Percentiles rank a stretch among this genome's conserved stretches.
These are phyloP conservation scores for Eumaeus atala DNA, from an alignment of 1,140 invertebrate species.

Conservation along the genomic window DNA sequence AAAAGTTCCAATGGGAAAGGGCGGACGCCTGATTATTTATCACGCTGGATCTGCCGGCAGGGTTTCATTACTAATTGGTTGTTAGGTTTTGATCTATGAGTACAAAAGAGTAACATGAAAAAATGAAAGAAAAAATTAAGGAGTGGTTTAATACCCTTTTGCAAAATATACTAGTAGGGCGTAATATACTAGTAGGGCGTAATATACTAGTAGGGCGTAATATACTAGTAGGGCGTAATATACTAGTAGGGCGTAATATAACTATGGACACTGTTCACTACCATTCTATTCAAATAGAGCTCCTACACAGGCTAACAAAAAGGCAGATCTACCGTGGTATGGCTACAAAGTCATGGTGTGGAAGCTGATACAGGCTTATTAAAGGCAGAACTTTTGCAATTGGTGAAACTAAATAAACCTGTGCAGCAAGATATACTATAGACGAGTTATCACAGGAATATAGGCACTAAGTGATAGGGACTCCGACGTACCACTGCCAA, in stretches of 20 bases:
- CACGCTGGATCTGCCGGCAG: constrained; percentile 1
- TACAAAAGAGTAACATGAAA: constrained; percentile 11
- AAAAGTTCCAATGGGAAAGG: constrained; percentile 9
- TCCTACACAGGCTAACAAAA: constrained; percentile 21
- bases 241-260: constrained; percentile 21
- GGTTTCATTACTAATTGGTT: constrained; percentile 2
- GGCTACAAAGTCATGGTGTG: constrained; percentile 19
- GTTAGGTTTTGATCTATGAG: constrained; percentile 9
- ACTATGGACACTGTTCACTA: constrained; percentile 33
- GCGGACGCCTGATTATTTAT: constrained; percentile 7
- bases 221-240: constrained; percentile 22
- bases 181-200: constrained; percentile 18
- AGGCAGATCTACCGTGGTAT: constrained; percentile 20
- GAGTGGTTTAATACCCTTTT: constrained; percentile 23
- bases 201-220: constrained; percentile 21
- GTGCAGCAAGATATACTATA: neutral
- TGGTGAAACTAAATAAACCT: neutral
- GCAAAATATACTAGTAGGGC: constrained; percentile 20
- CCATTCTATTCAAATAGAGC: constrained; percentile 33
- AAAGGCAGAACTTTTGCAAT: neutral
- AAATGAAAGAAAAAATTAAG: constrained; percentile 28
- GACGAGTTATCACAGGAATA: neutral
- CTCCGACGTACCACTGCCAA: constrained; percentile 18
- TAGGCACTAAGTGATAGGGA: constrained; percentile 8
- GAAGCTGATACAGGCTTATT: neutral